Conservation (phyloP, 2,888 invertebrate genomes). For the Danaus chrysippus region DNA sequence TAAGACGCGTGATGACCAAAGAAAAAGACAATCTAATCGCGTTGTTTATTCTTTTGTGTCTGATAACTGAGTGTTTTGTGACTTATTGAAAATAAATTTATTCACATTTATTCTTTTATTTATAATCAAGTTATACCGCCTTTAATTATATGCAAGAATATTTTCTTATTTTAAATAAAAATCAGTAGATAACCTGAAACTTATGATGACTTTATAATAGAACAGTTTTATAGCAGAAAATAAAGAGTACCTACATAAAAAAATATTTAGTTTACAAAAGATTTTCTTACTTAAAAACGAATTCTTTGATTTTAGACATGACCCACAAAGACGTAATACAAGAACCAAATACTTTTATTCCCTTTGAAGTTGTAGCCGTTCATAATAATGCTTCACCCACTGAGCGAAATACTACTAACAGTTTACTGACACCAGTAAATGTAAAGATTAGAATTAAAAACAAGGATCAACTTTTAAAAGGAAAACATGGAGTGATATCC, state of each 20-base stretch:
- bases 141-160: too few relatives aligned
- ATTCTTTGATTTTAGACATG: constrained; percentile 32
- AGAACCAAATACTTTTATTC: constrained; percentile 40
- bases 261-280: too few relatives aligned
- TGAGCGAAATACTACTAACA: constrained; percentile 34
- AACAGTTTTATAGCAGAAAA: too few relatives aligned
- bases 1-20: constrained; percentile 16
- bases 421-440: constrained; percentile 47
- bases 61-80: constrained; percentile 39
- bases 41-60: constrained; percentile 65
- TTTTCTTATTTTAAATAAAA: too few relatives aligned
- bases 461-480: constrained; percentile 40
- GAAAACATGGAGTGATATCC: constrained; percentile 41
- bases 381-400: constrained; percentile 38
- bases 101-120: constrained; percentile 12
- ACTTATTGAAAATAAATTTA: constrained; percentile 20
- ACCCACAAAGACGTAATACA: constrained; percentile 42
- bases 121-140: constrained; percentile 1
- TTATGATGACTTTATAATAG: too few relatives aligned
- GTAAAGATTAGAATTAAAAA: constrained; percentile 60
- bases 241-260: too few relatives aligned
- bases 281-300: too few relatives aligned
- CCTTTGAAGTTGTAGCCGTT: constrained; percentile 57
- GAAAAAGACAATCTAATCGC: constrained; percentile 52
- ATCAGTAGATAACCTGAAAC: too few relatives aligned